Evolutionary conservation across 2,888 invertebrate genomes (phyloP), one percentile per base, ranked within the genome.

Genomic region (Tetrapedia diversipes): DNA sequence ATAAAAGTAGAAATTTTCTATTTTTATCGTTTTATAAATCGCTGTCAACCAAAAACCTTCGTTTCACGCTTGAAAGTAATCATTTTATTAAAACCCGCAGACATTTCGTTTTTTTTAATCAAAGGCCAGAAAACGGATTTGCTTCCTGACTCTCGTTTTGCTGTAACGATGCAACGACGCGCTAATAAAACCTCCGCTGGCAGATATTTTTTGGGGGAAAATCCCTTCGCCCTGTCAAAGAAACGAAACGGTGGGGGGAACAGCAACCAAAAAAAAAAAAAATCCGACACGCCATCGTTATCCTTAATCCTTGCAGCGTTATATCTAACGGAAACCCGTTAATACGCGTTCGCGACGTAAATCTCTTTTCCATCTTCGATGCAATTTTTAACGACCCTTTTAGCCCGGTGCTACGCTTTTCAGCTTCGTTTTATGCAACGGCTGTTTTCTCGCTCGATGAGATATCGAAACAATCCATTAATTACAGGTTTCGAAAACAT

Each of bases 301-400:
- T 60, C 27, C 60, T 59, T 59, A 53, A 68, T 47, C 34, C 66
- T 47, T n/a, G 68, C n/a, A 43, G 16, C n/a, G 49, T 59, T 43
- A 43, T n/a, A 4, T 19, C 6, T 14, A 59, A 51, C 41, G 43
- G 16, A 53, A 43, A 59, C 27, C 60, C 67, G 49, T 67, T 67
- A 39, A n/a, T 37, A 66, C 24, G 56, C 43, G 32, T 43, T 53
- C 64, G 29, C 11, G 11, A 37, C 56, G 66, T 1, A 47, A 47
- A 10, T 29, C 29, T 29, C 29, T 59, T 59, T 59, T 29, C 39
- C 64, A 41, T 54, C 45, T 56, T 56, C 45, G 47, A 57, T 59
- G n/a, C 49, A 57, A 67, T 54, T 34, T 54, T 43, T 43, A 43
- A 65, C 4, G 43, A n/a, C 54, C n/a, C 43, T 11, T 54, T 32